Evolutionary conservation across 2,797 vertebrate species (phyloP).

Genomic region (Chaunax sp.): DNA sequence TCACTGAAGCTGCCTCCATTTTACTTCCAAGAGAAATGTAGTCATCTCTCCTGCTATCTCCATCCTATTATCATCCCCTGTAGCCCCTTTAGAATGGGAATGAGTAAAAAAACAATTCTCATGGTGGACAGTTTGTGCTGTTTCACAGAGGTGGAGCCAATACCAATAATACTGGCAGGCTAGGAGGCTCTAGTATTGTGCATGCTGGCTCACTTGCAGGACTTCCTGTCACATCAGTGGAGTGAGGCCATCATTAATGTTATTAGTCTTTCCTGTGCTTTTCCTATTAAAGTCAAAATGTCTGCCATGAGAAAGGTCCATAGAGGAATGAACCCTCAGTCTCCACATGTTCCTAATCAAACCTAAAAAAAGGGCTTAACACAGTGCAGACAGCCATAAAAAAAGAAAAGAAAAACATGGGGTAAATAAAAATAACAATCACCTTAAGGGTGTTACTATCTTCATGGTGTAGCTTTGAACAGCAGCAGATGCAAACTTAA

Average conservation of each 20-base stretch:
- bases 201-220: constrained; percentile 7
- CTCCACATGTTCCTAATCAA: constrained; percentile 32
- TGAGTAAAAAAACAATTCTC: constrained; percentile 62
- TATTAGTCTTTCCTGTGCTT: constrained; percentile 4
- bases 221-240: constrained; percentile 11
- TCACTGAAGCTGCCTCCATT: background rate
- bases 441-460: constrained; percentile 29
- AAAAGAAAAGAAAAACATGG: constrained; percentile 25
- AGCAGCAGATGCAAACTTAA: constrained; percentile 71
- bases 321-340: constrained; percentile 54
- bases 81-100: constrained; percentile 26
- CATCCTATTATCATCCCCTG: background rate
- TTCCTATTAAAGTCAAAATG: constrained; percentile 47
- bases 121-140: constrained; percentile 38
- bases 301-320: constrained; percentile 56
- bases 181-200: background rate
- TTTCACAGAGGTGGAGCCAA: constrained; percentile 24
- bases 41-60: background rate
- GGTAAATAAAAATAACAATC: constrained; percentile 18
- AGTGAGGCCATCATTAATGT: constrained; percentile 15
- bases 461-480: constrained; percentile 35
- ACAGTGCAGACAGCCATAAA: constrained; percentile 53
- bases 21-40: background rate
- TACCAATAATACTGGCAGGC: constrained; percentile 22
- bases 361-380: constrained; percentile 14